Evolutionary conservation across 2,888 invertebrate genomes (phyloP).

Genomic region (Phasia obesa): DNA sequence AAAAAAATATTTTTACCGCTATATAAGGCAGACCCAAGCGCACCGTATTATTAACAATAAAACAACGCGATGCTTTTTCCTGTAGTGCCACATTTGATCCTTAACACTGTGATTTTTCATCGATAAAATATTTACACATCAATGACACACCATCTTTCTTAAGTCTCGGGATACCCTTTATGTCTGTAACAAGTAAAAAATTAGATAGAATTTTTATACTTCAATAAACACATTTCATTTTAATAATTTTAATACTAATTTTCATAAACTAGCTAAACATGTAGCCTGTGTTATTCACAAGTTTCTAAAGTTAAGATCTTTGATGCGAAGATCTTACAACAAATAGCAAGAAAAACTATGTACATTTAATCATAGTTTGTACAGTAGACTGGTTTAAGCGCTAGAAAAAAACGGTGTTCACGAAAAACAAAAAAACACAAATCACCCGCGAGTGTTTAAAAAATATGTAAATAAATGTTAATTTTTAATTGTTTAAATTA

Average conservation of each 20-base stretch:
- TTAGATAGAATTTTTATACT: not conserved
- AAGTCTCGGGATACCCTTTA: not conserved
- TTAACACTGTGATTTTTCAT: no score
- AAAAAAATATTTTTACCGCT: no score
- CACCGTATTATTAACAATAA: no score
- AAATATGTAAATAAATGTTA: not conserved
- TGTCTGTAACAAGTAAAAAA: not conserved
- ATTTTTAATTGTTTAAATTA: not conserved
- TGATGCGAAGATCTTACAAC: no score
- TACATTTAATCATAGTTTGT: not conserved
- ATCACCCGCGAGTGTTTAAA: no score
- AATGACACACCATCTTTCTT: no score
- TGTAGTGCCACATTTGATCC: no score
- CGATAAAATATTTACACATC: no score
- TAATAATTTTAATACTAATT: not conserved
- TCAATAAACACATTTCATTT: slow-evolving; percentile 2
- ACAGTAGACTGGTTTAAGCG: not conserved
- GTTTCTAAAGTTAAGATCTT: not conserved
- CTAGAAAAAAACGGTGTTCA: no score
- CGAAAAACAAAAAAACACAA: no score
- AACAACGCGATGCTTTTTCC: no score
- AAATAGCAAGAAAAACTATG: not conserved
- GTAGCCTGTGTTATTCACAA: not conserved
- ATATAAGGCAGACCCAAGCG: no score
- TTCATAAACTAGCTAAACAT: not conserved